Percentiles rank a stretch among this genome's conserved stretches.
phyloP scores from a whole-genome alignment of 1,140 invertebrate species.

The Drosophila novamexicana region DNA sequence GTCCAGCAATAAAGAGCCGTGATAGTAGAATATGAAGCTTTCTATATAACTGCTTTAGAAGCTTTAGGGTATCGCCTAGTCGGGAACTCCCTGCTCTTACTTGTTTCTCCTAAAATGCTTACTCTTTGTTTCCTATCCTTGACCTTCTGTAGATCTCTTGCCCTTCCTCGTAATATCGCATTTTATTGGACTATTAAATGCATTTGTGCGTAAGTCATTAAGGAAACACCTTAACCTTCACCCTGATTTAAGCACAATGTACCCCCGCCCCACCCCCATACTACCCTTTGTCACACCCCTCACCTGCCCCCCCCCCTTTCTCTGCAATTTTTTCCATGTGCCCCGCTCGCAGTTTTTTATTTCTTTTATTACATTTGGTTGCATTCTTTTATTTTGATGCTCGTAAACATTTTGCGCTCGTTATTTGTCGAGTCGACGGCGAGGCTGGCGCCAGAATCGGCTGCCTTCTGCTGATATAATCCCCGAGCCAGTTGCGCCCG shows the following conservation, averaged over 20 bases:
- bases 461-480: conserved; percentile 43
- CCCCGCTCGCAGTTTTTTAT: conserved; percentile 13
- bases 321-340: not conserved
- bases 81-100: too few relatives aligned
- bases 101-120: not conserved
- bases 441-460: conserved; percentile 32
- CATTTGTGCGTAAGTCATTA: not conserved
- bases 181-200: too few relatives aligned
- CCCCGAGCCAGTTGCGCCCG: conserved; percentile 8
- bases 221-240: conserved; percentile 28
- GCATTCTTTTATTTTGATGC: conserved; percentile 50
- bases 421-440: conserved; percentile 39
- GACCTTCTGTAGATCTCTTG: too few relatives aligned
- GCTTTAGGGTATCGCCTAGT: too few relatives aligned
- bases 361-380: conserved; percentile 36
- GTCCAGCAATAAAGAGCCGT: too few relatives aligned
- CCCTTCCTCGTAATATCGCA: too few relatives aligned
- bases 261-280: not conserved
- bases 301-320: not conserved
- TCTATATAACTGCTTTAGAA: too few relatives aligned
- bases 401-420: conserved; percentile 66
- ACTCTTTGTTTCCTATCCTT: not conserved
- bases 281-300: too few relatives aligned
- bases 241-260: not conserved
- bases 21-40: too few relatives aligned